Percentiles rank a stretch among this genome's conserved stretches.
Conservation (phyloP, 2,797 vertebrate genomes). For the Chaunax sp. region DNA sequence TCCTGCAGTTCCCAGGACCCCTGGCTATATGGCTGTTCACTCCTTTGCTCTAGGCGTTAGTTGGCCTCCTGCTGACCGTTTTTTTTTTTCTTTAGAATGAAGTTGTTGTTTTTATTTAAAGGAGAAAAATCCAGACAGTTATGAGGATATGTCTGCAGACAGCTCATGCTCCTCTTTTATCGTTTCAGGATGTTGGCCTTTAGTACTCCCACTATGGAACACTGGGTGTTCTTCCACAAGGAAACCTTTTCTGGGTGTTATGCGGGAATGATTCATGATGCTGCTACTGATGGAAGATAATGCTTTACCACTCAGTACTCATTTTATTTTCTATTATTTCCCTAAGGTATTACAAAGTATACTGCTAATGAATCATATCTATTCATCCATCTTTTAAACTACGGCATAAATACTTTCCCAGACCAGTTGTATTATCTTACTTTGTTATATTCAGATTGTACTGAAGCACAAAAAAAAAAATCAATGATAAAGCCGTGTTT, state of each 20-base stretch:
- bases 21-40: constrained; percentile 65
- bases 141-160: constrained; percentile 37
- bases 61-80: constrained; percentile 56
- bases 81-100: constrained; percentile 33
- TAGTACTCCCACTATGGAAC: constrained; percentile 18
- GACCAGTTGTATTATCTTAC: neutral
- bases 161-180: neutral
- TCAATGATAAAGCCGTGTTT: too few relatives aligned
- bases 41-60: constrained; percentile 57
- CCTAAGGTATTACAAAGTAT: too few relatives aligned
- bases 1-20: constrained; percentile 69
- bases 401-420: neutral
- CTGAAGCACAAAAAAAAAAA: too few relatives aligned
- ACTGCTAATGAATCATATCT: neutral
- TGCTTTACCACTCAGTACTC: neutral
- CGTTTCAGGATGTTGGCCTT: constrained; percentile 23
- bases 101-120: constrained; percentile 12
- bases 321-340: neutral
- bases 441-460: neutral
- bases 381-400: neutral
- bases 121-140: constrained; percentile 42
- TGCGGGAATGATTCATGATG: constrained; percentile 14
- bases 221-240: constrained; percentile 6
- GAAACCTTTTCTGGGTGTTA: constrained; percentile 11
- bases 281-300: constrained; percentile 2